A percentile compares a stretch with the other conserved stretches of the same genome.
Conservation (phyloP, 37 sponge, comb jelly and placozoan species). For the Dysidea cf. avara region DNA sequence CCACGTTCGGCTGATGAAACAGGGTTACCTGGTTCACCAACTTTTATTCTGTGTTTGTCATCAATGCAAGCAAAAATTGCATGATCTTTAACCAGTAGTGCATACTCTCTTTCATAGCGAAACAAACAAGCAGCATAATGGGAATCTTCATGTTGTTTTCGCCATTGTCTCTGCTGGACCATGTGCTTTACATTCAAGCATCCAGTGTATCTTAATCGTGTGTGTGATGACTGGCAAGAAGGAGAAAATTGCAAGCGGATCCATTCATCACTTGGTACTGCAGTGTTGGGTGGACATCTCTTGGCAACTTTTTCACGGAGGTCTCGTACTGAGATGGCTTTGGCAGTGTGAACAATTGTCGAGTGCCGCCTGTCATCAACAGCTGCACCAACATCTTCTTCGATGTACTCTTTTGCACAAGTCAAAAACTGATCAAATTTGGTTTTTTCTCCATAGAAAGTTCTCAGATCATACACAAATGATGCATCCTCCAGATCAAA, state of each 20-base stretch:
- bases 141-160: too few species aligned
- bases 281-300: neutral
- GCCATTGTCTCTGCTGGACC: too few species aligned
- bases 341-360: neutral
- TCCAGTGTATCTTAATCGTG: too few species aligned
- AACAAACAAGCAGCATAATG: too few species aligned
- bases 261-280: neutral
- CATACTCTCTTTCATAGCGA: too few species aligned
- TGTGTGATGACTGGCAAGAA: too few species aligned
- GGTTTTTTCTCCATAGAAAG: slow-evolving; percentile 10
- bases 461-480: slow-evolving; percentile 24
- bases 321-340: too few species aligned
- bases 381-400: slow-evolving; percentile 28
- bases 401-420: slow-evolving; percentile 23
- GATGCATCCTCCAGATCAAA: slow-evolving; percentile 36
- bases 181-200: too few species aligned
- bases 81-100: neutral
- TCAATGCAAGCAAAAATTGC: slow-evolving; percentile 9
- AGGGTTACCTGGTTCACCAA: slow-evolving; percentile 18
- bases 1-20: slow-evolving; percentile 21
- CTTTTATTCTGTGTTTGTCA: slow-evolving; percentile 23
- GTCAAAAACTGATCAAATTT: slow-evolving; percentile 39
- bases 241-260: too few species aligned
- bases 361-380: slow-evolving; percentile 32
- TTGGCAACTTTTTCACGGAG: too few species aligned